Base-by-base conservation (phyloP, 2,797 vertebrate genomes). In the Neosalanx taihuensis region DNA sequence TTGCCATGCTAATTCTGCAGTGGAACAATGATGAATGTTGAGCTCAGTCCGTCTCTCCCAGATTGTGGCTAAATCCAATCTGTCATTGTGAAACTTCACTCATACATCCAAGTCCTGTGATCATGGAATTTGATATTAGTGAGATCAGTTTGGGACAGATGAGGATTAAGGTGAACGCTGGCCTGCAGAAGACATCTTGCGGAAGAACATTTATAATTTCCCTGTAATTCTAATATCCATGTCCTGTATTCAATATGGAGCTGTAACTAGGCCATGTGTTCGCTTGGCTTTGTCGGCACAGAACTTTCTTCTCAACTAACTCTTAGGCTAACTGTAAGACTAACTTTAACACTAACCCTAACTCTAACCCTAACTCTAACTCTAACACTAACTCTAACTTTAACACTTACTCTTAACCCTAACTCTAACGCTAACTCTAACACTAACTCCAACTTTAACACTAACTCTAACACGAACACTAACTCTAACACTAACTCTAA, bases 101-200 rank as follows among this genome's bases (percentile, higher is more conserved):
- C 26, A 1, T 20, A 26, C 30, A 10, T 23, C 30, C 30, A 49
- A 69, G 67, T 23, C 59, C 23, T 61, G 9, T 15, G 7, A 33
- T 35, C 58, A 18, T 18, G 46, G 29, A 68, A 20, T 33, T 20
- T 23, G 4, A 37, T 58, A 59, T 69, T 69, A 41, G 30, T 60
- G 23, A 29, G 33, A 17, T 61, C n/a, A 15, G 30, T 23, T 33
- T 3, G 6, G 37, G 57, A 60, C 35, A 60, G 18, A 41, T 4
- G 12, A 41, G 57, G 57, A 69, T 53, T 67, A 53, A 30, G 6
- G 65, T 67, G 26, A 67, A 12, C 49, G 10, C n/a, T 23, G 30
- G 12, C 15, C 1, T 17, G 61, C 6, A 4, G 18, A 6, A 10
- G 29, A 7, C 26, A 67, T 15, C 17, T 5, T 53, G 46, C 26